Percentiles rank a stretch among this genome's conserved stretches.
phyloP scores from a whole-genome alignment of 2,888 invertebrate species.

The Mythimna albipuncta region DNA sequence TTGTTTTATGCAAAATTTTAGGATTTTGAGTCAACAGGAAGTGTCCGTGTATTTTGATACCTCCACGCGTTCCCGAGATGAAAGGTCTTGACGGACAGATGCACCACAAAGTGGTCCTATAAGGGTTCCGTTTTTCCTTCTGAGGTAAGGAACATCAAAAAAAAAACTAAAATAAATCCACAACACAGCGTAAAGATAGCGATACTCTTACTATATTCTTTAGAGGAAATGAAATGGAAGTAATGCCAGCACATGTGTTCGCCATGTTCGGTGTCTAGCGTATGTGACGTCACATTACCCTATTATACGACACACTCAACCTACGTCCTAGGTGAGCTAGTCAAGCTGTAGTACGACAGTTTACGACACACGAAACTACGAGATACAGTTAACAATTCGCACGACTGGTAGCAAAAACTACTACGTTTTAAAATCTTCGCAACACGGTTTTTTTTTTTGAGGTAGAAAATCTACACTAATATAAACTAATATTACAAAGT shows the following conservation, averaged over 20 bases:
- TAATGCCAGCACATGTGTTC: conserved; percentile 41
- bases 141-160: too few relatives aligned
- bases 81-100: too few relatives aligned
- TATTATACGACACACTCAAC: conserved; percentile 38
- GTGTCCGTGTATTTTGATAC: too few relatives aligned
- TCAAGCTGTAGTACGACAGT: neutral
- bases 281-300: conserved; percentile 53
- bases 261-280: conserved; percentile 41
- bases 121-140: too few relatives aligned
- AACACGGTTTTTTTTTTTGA: too few relatives aligned
- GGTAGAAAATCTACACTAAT: too few relatives aligned
- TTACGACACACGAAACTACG: neutral
- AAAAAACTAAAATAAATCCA: conserved; percentile 12
- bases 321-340: conserved; percentile 8
- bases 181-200: conserved; percentile 20
- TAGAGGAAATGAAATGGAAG: conserved; percentile 53
- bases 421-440: neutral
- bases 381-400: neutral
- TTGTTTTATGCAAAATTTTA: too few relatives aligned
- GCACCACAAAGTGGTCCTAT: too few relatives aligned
- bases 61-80: too few relatives aligned
- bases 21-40: too few relatives aligned
- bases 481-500: too few relatives aligned
- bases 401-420: neutral
- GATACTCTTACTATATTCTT: conserved; percentile 23